Percentiles rank a stretch among this genome's conserved stretches.
Evolutionary conservation across 2,113 vertebrate genomes (phyloP).

Genomic region (Corythoichthys haematopterus): DNA sequence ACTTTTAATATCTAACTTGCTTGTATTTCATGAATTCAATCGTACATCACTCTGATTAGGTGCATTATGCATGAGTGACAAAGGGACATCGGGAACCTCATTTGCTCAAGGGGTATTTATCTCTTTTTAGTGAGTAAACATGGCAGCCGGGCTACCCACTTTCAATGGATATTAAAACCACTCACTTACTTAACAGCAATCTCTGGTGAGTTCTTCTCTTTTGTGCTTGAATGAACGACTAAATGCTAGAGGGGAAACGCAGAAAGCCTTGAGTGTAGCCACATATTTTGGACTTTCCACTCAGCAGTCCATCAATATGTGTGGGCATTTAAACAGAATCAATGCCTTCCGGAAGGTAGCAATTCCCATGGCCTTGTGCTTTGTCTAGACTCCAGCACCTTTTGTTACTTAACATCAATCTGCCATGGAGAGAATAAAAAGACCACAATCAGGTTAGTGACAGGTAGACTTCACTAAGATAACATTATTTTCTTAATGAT

Average conservation of each 20-base stretch:
- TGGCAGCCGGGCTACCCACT: conserved; percentile 41
- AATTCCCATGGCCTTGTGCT: conserved; percentile 55
- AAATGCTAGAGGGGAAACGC: conserved; percentile 9
- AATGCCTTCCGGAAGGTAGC: conserved; percentile 49
- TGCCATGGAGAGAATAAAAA: conserved; percentile 52
- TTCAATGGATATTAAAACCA: conserved; percentile 18
- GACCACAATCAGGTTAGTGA: conserved; percentile 53
- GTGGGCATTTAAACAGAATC: conserved; percentile 63
- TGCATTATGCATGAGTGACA: conserved; percentile 23
- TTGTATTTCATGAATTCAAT: conserved; percentile 37
- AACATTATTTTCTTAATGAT: conserved; percentile 48
- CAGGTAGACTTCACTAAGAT: conserved; percentile 49
- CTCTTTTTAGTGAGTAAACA: conserved; percentile 33
- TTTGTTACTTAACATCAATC: conserved; percentile 64
- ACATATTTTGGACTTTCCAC: conserved; percentile 25
- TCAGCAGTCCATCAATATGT: conserved; percentile 53
- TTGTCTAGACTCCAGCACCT: conserved; percentile 48
- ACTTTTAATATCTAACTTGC: conserved; percentile 38
- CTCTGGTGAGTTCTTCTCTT: conserved; percentile 13
- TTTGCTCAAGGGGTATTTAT: conserved; percentile 34
- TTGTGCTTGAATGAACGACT: conserved; percentile 13
- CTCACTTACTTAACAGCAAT: conserved; percentile 22
- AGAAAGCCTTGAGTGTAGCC: conserved; percentile 9
- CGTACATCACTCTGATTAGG: conserved; percentile 26
- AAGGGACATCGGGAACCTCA: conserved; percentile 24